Percentiles rank a stretch among this genome's conserved stretches.
phyloP scores from a whole-genome alignment of 53 echinoderm and acorn worm species.

The Patiria pectinifera region DNA sequence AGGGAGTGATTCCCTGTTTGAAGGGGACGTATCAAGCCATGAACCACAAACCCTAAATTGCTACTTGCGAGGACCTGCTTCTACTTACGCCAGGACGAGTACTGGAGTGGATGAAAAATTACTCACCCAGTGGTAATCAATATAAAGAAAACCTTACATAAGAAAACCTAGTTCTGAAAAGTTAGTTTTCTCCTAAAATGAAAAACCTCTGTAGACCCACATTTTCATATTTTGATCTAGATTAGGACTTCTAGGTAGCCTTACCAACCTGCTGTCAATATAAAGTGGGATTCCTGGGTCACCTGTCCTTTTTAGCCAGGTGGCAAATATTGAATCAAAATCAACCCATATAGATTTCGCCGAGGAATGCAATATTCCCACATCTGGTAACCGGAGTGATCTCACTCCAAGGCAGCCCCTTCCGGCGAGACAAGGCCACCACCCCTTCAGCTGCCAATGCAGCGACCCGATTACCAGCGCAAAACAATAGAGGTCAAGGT shows the following conservation, averaged over 20 bases:
- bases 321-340: slow-evolving; percentile 44
- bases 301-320: slow-evolving; percentile 29
- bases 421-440: neutral
- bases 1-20: too few species aligned
- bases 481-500: slow-evolving; percentile 35
- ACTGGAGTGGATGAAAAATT: too few species aligned
- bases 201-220: too few species aligned
- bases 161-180: too few species aligned
- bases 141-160: too few species aligned
- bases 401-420: slow-evolving; percentile 1
- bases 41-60: too few species aligned
- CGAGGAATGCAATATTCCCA: slow-evolving; percentile 39
- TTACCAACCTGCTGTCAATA: neutral
- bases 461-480: slow-evolving; percentile 9
- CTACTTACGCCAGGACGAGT: too few species aligned
- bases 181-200: neutral
- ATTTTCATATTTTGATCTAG: slow-evolving; percentile 3
- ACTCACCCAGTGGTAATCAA: too few species aligned
- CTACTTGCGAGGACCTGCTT: too few species aligned
- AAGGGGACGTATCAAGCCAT: too few species aligned
- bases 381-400: slow-evolving; percentile 37
- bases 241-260: neutral
- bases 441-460: slow-evolving; percentile 43
- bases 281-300: neutral
- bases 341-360: slow-evolving; percentile 37